A percentile compares a stretch with the other conserved stretches of the same genome.
Conservation (phyloP, 2,888 invertebrate species). For the Sinhomidia bicolor region DNA sequence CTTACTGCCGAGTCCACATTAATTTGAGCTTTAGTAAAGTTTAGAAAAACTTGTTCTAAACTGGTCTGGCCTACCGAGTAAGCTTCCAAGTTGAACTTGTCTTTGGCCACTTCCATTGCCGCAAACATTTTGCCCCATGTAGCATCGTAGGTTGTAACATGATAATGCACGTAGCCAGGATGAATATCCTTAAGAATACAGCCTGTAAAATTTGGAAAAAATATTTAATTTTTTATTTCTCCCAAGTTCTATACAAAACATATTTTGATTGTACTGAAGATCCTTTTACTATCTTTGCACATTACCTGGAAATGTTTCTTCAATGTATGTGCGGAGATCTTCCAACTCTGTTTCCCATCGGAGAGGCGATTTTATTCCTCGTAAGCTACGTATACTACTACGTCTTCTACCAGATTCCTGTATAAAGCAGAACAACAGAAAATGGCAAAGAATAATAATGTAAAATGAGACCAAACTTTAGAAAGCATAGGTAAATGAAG, state of each 20-base stretch:
- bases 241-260: background rate
- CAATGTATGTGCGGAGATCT: conserved; percentile 77
- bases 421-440: too few relatives aligned
- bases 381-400: conserved; percentile 65
- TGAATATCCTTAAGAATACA: conserved; percentile 79
- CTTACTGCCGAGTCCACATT: conserved; percentile 59
- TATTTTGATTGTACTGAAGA: too few relatives aligned
- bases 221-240: background rate
- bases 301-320: conserved; percentile 78
- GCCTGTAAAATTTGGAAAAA: conserved; percentile 63
- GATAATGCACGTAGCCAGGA: conserved; percentile 80
- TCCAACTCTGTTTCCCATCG: conserved; percentile 79
- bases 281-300: too few relatives aligned
- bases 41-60: conserved; percentile 86
- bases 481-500: background rate
- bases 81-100: conserved; percentile 86
- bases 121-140: conserved; percentile 88
- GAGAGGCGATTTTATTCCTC: conserved; percentile 64
- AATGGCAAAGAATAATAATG: too few relatives aligned
- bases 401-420: conserved; percentile 73
- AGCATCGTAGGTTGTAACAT: conserved; percentile 80
- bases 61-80: conserved; percentile 91
- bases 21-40: conserved; percentile 73
- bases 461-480: too few relatives aligned
- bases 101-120: conserved; percentile 82